Base-by-base conservation (phyloP, 92 coral and sea anemone species). In the Heteractis magnifica region DNA sequence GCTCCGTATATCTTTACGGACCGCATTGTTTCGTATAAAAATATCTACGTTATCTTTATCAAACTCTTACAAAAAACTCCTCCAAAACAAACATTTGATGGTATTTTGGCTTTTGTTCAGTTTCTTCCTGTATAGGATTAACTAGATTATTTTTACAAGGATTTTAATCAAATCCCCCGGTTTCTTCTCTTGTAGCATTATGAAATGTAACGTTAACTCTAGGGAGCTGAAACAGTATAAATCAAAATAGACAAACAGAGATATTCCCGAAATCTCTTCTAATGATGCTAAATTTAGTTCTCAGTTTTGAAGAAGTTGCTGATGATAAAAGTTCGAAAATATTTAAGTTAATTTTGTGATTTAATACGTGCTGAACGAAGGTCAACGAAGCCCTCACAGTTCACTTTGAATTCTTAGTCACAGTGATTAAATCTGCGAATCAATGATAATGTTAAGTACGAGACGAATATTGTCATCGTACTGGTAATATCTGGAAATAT, bases 101-200 rank as follows among this genome's bases (percentile, higher is more conserved):
- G 58, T 8, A 8, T 53, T 8, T 12, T 53, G 13, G 49, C 49
- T 26, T 68, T 20, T 1, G 44, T 23, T 68, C 8, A 3, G 23
- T 62, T 64, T 68, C 73, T 68, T 68, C 73, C 49, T 68, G 49
- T 26, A 68, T 68, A 10, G 73, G 73, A 68, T 68, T 68, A 53
- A 68, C 12, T 68, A 23, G 14, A 68, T 20, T 68, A 68, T 68
- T 68, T 68, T 68, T 23, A 68, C 26, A 68, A 68, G 73, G 73
- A 23, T 68, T 65, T 68, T 7, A 18, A 64, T 16, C 5, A 5
- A 9, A 64, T 26, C 11, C 12, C 10, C 13, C 2, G 9, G 58
- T 8, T 12, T 53, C 13, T 3, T 23, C 10, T 21, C 13, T 20
- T 68, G 23, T 10, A 68, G 49, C 16, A 48, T 14, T 68, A 20